A percentile compares a stretch with the other conserved stretches of the same genome.
Conservation (phyloP, 1,140 invertebrate genomes). For the Danaus plexippus region DNA sequence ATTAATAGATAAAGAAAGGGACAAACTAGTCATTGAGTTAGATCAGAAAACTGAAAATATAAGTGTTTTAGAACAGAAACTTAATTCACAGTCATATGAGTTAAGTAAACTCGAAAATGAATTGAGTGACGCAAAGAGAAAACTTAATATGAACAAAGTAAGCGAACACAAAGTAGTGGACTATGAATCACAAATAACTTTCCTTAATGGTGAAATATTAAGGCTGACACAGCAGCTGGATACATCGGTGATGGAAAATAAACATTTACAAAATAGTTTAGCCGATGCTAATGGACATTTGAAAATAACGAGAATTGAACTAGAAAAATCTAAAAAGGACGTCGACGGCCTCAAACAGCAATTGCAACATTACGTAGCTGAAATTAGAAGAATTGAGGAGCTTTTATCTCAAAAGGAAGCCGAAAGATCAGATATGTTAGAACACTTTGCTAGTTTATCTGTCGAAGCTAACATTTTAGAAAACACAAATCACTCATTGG, state of each 20-base stretch:
- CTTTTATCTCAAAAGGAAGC: conserved; percentile 78
- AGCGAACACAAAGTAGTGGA: conserved; percentile 73
- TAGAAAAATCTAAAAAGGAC: conserved; percentile 76
- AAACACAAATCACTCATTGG: conserved; percentile 80
- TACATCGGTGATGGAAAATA: conserved; percentile 73
- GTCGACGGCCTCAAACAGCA: conserved; percentile 79
- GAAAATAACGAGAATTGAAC: conserved; percentile 71
- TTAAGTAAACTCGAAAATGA: conserved; percentile 60
- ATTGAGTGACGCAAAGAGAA: conserved; percentile 55
- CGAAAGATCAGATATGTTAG: conserved; percentile 80
- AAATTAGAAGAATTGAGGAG: conserved; percentile 80
- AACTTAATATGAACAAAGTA: conserved; percentile 55
- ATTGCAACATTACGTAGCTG: conserved; percentile 80
- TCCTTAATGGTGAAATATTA: conserved; percentile 66
- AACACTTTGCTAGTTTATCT: conserved; percentile 80
- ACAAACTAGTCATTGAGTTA: conserved; percentile 74
- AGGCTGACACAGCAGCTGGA: conserved; percentile 68
- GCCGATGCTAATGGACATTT: conserved; percentile 57
- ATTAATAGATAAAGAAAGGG: conserved; percentile 74
- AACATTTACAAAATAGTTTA: conserved; percentile 78
- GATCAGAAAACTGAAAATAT: conserved; percentile 74
- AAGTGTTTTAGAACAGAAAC: conserved; percentile 72
- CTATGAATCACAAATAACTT: conserved; percentile 71
- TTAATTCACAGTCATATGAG: conserved; percentile 67
- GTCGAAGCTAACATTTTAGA: conserved; percentile 80